These are phyloP conservation scores for Gavialis gangeticus DNA, from an alignment of 2,113 vertebrate genomes.

Conservation along the genomic window DNA sequence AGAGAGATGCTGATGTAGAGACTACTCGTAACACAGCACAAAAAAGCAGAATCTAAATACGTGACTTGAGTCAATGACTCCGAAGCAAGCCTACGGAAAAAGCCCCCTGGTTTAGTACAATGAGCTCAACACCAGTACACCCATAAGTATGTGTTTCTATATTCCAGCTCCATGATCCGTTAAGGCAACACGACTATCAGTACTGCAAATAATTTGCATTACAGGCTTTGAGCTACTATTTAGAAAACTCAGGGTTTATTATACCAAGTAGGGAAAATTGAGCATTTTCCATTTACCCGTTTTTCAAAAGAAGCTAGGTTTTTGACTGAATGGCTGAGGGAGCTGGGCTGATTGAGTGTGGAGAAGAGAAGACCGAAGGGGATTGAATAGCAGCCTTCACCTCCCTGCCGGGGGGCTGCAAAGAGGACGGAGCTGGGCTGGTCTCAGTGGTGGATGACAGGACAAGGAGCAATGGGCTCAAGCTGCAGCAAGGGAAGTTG, in stretches of 20 bases:
- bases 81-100: not conserved
- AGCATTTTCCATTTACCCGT: no score
- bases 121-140: not conserved
- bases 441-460: no score
- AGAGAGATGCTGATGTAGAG: slow-evolving; percentile 31
- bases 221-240: not conserved
- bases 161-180: not conserved
- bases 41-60: slow-evolving; percentile 21
- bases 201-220: not conserved
- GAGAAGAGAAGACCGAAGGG: no score
- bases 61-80: slow-evolving; percentile 20
- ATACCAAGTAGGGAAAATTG: not conserved
- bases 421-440: no score
- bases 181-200: not conserved
- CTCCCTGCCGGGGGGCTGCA: no score
- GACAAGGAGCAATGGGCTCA: no score
- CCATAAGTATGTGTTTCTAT: not conserved
- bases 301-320: not conserved
- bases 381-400: no score
- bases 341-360: no score
- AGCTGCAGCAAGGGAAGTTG: no score
- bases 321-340: not conserved
- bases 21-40: not conserved
- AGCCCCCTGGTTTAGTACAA: not conserved
- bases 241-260: not conserved